Conservation (phyloP, 2,888 invertebrate genomes). For the Machimus atricapillus region DNA sequence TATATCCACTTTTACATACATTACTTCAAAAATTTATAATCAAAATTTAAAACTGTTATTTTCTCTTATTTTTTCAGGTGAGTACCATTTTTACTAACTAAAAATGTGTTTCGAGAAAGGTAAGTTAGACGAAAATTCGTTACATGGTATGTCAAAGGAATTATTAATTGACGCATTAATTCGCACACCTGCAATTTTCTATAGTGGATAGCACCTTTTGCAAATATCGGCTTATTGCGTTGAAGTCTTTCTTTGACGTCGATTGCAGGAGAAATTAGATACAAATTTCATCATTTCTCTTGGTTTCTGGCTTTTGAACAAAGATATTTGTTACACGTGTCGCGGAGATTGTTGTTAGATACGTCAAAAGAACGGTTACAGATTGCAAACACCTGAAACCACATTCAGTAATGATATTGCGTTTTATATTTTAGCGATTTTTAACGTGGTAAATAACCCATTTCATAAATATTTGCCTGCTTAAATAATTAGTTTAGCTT, state of each 20-base stretch:
- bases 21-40: neutral
- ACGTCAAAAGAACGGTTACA: neutral
- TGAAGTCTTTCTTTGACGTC: neutral
- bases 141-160: neutral
- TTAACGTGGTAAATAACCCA: neutral
- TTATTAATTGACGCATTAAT: neutral
- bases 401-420: neutral
- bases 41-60: neutral
- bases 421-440: neutral
- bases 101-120: neutral
- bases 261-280: neutral
- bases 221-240: neutral
- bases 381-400: neutral
- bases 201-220: neutral
- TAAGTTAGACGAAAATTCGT: neutral
- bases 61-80: neutral
- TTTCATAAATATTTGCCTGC: neutral
- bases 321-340: neutral
- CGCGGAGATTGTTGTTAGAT: neutral
- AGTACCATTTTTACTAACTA: neutral
- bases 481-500: neutral
- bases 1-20: neutral
- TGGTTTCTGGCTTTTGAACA: neutral
- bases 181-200: neutral
- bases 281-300: neutral